Percentiles rank a stretch among this genome's conserved stretches.
phyloP scores from a whole-genome alignment of 2,888 invertebrate genomes.

The Epistrophe grossulariae region DNA sequence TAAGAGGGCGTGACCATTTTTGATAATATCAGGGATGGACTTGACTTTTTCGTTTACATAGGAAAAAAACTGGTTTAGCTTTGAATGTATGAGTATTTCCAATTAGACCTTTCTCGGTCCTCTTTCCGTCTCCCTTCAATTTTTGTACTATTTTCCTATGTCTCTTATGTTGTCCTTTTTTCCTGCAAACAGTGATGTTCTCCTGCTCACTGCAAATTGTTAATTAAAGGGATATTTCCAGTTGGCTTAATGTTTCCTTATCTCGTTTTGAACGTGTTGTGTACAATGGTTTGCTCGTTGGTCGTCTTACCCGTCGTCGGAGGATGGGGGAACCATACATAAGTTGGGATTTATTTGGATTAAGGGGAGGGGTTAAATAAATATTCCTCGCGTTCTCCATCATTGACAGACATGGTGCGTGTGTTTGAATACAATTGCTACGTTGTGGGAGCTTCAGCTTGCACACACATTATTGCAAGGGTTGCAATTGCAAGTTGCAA shows the following conservation, averaged over 20 bases:
- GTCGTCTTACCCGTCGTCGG: background rate
- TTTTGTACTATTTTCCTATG: background rate
- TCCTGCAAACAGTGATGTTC: constrained; percentile 11
- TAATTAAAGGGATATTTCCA: constrained; percentile 73
- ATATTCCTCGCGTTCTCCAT: constrained; percentile 54
- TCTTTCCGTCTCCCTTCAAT: constrained; percentile 6
- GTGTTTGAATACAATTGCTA: constrained; percentile 50
- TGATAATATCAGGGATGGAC: constrained; percentile 55
- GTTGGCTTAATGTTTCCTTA: constrained; percentile 71
- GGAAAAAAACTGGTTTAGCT: constrained; percentile 47
- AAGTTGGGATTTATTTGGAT: constrained; percentile 64
- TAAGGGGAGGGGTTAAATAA: constrained; percentile 68
- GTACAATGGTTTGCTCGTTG: background rate
- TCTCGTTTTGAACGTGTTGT: constrained; percentile 45
- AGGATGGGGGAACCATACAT: constrained; percentile 30
- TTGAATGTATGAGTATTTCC: constrained; percentile 38
- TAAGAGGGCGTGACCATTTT: constrained; percentile 42
- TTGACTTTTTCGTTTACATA: constrained; percentile 50
- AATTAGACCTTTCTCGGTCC: constrained; percentile 42
- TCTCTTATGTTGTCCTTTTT: background rate
- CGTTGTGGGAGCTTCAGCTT: constrained; percentile 17
- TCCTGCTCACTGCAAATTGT: constrained; percentile 48
- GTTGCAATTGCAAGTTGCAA: constrained; percentile 47
- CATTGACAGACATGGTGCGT: constrained; percentile 44
- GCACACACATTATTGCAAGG: constrained; percentile 56